These are phyloP conservation scores for Bubalus kerabau DNA, from an alignment of 2,113 vertebrate genomes.

Conservation along the genomic window DNA sequence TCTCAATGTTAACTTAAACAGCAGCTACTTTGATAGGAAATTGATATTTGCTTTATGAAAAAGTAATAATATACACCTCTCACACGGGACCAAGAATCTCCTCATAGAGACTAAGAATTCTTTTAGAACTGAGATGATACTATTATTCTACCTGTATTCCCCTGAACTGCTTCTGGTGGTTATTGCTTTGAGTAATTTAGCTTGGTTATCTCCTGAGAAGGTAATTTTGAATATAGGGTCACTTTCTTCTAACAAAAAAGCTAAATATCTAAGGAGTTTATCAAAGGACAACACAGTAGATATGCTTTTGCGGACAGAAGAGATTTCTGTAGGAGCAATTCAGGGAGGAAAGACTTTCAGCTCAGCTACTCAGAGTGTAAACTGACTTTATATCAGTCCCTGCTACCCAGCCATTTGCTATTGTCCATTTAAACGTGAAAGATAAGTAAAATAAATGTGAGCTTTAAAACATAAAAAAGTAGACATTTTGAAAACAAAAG, in stretches of 20 bases:
- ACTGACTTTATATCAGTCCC: neutral
- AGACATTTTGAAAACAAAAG: slow-evolving; percentile 26
- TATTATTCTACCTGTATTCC: neutral
- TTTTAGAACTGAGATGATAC: slow-evolving; percentile 19
- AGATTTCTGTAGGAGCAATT: neutral
- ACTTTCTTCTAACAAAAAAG: neutral
- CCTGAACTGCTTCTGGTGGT: neutral
- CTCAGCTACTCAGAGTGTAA: neutral
- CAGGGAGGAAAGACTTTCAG: neutral
- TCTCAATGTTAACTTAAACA: slow-evolving; percentile 20
- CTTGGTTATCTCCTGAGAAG: slow-evolving; percentile 14
- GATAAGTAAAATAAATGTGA: slow-evolving; percentile 36
- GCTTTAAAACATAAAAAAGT: neutral
- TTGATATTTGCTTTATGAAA: slow-evolving; percentile 1
- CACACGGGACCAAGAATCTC: neutral
- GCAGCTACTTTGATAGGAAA: neutral
- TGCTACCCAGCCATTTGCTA: slow-evolving; percentile 13
- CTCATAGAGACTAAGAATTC: neutral
- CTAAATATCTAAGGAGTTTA: neutral
- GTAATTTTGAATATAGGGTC: slow-evolving; percentile 4
- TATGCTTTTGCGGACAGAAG: neutral
- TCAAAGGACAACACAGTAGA: neutral
- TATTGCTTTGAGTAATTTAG: slow-evolving; percentile 28
- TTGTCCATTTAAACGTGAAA: slow-evolving; percentile 30
- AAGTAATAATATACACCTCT: neutral